Percentiles rank a stretch among this genome's conserved stretches.
phyloP scores from a whole-genome alignment of 2,888 invertebrate species.

The Heteromurus nitidus region DNA sequence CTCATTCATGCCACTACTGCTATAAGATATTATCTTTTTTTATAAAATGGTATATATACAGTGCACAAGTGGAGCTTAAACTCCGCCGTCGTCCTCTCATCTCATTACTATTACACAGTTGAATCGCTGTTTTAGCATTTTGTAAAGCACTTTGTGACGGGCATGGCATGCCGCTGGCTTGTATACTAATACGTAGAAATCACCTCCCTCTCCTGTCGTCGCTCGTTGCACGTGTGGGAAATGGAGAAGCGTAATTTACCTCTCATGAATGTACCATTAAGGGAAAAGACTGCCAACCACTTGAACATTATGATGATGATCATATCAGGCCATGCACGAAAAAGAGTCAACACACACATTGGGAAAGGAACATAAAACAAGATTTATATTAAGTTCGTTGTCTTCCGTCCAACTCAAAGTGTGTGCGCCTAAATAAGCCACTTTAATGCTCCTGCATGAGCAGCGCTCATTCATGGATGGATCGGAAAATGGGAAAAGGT shows the following conservation, averaged over 20 bases:
- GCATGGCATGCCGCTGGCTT: conserved; percentile 48
- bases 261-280: conserved; percentile 70
- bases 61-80: not conserved
- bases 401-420: conserved; percentile 24
- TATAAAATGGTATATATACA: too few relatives aligned
- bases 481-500: not conserved
- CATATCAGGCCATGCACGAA: conserved; percentile 50
- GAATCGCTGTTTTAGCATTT: conserved; percentile 52
- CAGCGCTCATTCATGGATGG: too few relatives aligned
- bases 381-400: conserved; percentile 65
- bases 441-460: conserved; percentile 26
- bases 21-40: too few relatives aligned
- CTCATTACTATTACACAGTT: conserved; percentile 56
- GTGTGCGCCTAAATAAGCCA: conserved; percentile 32
- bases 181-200: conserved; percentile 47
- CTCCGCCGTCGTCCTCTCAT: conserved; percentile 39
- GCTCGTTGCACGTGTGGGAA: conserved; percentile 69
- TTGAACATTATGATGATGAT: conserved; percentile 63
- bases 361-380: conserved; percentile 64
- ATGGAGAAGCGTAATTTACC: conserved; percentile 70
- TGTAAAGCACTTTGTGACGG: conserved; percentile 46
- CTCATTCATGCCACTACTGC: conserved; percentile 9
- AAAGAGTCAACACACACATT: conserved; percentile 50
- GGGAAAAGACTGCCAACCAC: conserved; percentile 65
- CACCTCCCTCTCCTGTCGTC: conserved; percentile 59